Conservation (phyloP, 2,888 invertebrate species). For the Lithophane semibrunnea region DNA sequence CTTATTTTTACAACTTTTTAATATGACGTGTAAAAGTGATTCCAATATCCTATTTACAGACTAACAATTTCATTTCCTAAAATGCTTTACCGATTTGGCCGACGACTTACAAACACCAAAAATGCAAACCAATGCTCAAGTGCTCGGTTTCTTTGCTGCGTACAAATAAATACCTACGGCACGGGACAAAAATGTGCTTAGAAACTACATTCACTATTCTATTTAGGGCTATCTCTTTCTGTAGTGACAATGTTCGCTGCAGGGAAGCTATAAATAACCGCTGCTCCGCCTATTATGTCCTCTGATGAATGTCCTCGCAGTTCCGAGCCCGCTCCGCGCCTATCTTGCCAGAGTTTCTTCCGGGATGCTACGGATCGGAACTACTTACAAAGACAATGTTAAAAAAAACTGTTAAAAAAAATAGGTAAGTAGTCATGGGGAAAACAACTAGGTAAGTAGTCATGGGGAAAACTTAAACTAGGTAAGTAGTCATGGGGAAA, state of each 20-base stretch:
- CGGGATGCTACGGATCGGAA: neutral
- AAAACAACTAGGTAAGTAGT: neutral
- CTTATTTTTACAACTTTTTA: no score
- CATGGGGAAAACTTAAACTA: neutral
- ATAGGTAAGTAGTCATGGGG: no score
- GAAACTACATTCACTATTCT: constrained; percentile 33
- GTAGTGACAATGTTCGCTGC: constrained; percentile 43
- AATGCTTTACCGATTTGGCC: neutral
- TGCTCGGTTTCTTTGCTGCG: neutral
- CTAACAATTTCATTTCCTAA: no score
- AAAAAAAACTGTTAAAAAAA: neutral
- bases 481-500: neutral
- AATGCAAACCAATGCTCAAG: neutral
- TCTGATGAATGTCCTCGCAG: constrained; percentile 45
- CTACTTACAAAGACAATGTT: neutral
- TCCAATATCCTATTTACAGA: no score
- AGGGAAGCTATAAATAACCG: constrained; percentile 61
- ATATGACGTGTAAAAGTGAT: no score
- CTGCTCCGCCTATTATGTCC: constrained; percentile 55
- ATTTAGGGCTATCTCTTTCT: constrained; percentile 40
- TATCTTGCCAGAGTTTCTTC: constrained; percentile 1
- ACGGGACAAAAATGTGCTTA: constrained; percentile 19
- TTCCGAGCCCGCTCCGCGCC: constrained; percentile 8
- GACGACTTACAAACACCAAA: neutral
- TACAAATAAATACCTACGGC: neutral